phyloP scores from a whole-genome alignment of 1,140 invertebrate species.

The Ceratosolen solmsi region DNA sequence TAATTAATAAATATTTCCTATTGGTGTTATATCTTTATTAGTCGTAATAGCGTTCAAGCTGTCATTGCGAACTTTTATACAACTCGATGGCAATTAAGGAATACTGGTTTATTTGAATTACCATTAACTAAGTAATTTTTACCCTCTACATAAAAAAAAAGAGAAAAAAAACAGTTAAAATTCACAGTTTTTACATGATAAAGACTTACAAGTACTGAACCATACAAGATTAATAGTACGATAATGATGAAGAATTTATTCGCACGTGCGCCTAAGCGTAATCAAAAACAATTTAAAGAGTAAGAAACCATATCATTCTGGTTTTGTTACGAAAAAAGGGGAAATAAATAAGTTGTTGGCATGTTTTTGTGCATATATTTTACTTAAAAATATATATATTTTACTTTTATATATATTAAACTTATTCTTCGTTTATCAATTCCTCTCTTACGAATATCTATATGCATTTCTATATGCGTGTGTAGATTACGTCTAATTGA shows the following conservation, averaged over 20 bases:
- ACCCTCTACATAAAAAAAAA: neutral
- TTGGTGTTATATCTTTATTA: too few relatives aligned
- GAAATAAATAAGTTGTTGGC: too few relatives aligned
- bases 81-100: neutral
- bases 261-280: conserved; percentile 2
- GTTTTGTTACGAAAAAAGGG: too few relatives aligned
- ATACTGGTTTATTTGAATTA: conserved; percentile 6
- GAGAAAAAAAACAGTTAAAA: neutral
- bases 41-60: neutral
- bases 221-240: neutral
- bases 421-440: too few relatives aligned
- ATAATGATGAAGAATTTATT: conserved; percentile 41
- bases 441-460: too few relatives aligned
- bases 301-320: too few relatives aligned
- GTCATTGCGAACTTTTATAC: neutral
- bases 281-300: conserved; percentile 10
- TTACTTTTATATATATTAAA: too few relatives aligned
- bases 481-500: too few relatives aligned
- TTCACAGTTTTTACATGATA: neutral
- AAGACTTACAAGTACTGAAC: neutral
- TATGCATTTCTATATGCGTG: too few relatives aligned
- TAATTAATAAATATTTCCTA: too few relatives aligned
- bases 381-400: too few relatives aligned
- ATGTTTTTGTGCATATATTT: too few relatives aligned
- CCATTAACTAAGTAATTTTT: neutral